phyloP scores from a whole-genome alignment of 2,113 vertebrate genomes.

The Eudyptes chrysolophus region DNA sequence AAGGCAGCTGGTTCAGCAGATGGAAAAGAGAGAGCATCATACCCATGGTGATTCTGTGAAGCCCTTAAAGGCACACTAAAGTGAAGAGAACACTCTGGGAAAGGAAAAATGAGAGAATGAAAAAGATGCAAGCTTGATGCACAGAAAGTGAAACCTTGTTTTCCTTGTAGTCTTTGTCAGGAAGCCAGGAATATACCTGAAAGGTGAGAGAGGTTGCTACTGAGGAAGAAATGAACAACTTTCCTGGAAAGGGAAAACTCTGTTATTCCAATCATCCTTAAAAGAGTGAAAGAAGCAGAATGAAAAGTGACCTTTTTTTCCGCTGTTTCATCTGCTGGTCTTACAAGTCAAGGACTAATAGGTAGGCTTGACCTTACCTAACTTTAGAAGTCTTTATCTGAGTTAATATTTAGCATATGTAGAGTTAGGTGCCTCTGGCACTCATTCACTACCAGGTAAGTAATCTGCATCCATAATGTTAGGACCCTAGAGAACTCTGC shows the following conservation, averaged over 20 bases:
- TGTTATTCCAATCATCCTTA: background rate
- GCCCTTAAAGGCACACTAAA: background rate
- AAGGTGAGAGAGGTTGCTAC: background rate
- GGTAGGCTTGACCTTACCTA: background rate
- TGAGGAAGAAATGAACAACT: background rate
- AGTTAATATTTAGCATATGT: background rate
- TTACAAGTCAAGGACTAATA: background rate
- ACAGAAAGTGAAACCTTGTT: background rate
- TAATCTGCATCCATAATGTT: background rate
- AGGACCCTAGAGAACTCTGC: background rate
- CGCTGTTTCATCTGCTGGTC: background rate
- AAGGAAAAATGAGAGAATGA: background rate
- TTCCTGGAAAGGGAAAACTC: background rate
- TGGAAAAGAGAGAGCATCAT: background rate
- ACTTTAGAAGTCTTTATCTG: background rate
- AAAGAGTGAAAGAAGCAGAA: background rate
- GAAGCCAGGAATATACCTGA: background rate
- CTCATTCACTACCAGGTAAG: background rate
- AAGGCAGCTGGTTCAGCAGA: background rate
- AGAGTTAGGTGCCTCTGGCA: background rate
- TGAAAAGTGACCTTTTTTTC: background rate
- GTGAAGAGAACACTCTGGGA: background rate
- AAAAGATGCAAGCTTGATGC: background rate
- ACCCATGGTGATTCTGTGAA: background rate
- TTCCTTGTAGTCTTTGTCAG: background rate